Percentiles rank a stretch among this genome's conserved stretches.
phyloP scores from a whole-genome alignment of 2,888 invertebrate genomes.

The Lordiphosa fenestrarum region DNA sequence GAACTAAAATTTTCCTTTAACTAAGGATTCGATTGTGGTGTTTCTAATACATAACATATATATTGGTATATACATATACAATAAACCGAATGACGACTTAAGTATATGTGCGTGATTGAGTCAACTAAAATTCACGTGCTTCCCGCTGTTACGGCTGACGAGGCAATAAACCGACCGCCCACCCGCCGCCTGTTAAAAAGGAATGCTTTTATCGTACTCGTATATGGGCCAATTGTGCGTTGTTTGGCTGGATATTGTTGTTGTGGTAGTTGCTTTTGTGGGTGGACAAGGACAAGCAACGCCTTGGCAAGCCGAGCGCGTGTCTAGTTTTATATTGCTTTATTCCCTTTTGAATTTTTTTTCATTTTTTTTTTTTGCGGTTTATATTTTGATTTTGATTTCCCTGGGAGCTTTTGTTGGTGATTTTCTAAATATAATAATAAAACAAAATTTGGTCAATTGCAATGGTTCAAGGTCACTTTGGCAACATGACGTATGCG shows the following conservation, averaged over 20 bases:
- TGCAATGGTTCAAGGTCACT: slow-evolving; percentile 36
- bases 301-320: slow-evolving; percentile 60
- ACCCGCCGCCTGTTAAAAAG: slow-evolving; percentile 2
- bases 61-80: not conserved
- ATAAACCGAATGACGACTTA: not conserved
- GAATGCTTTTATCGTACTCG: slow-evolving; percentile 16
- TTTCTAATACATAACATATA: too few species aligned
- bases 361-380: slow-evolving; percentile 1
- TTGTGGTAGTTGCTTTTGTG: slow-evolving; percentile 14
- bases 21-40: too few species aligned
- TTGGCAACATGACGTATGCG: slow-evolving; percentile 63
- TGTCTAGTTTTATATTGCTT: slow-evolving; percentile 50
- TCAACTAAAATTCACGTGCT: slow-evolving; percentile 42
- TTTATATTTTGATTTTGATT: slow-evolving; percentile 37
- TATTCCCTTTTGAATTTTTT: slow-evolving; percentile 47
- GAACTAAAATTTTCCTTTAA: too few species aligned
- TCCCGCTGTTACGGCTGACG: slow-evolving; percentile 28
- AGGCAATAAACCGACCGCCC: slow-evolving; percentile 3
- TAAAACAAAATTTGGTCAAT: slow-evolving; percentile 27
- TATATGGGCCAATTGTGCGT: slow-evolving; percentile 54
- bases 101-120: slow-evolving; percentile 31
- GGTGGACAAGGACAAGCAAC: slow-evolving; percentile 57
- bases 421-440: slow-evolving; percentile 9
- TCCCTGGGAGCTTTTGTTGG: slow-evolving; percentile 36
- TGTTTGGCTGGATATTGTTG: slow-evolving; percentile 9